A percentile compares a stretch with the other conserved stretches of the same genome.
Conservation (phyloP, 1,140 invertebrate genomes). For the Cydia amplana region DNA sequence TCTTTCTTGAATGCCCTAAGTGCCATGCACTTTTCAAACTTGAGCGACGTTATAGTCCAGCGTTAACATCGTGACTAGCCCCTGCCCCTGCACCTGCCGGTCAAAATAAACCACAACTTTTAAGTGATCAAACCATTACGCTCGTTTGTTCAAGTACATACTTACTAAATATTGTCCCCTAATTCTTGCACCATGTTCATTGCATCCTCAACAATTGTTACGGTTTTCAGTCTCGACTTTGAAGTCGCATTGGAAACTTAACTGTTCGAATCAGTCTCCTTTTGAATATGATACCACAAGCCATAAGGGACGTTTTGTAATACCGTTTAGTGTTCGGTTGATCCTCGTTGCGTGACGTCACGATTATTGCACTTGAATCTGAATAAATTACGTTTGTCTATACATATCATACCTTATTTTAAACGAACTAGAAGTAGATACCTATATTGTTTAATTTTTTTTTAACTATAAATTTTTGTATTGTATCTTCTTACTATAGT, state of each 20-base stretch:
- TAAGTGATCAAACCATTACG: slow-evolving; percentile 41
- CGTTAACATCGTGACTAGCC: slow-evolving; percentile 48
- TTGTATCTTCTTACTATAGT: too few relatives aligned
- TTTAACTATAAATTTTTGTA: too few relatives aligned
- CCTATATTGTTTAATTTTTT: too few relatives aligned
- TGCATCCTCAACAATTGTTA: neutral
- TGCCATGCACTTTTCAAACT: neutral
- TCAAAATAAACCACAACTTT: slow-evolving; percentile 52
- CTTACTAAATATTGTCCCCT: neutral
- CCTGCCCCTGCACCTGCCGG: slow-evolving; percentile 47
- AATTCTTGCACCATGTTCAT: neutral
- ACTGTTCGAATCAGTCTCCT: neutral
- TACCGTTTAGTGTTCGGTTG: slow-evolving; percentile 46
- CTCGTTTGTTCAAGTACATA: slow-evolving; percentile 30
- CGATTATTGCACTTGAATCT: slow-evolving; percentile 48
- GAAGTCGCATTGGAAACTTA: neutral
- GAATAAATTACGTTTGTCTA: neutral
- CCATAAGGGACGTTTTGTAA: slow-evolving; percentile 53
- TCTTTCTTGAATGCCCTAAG: neutral
- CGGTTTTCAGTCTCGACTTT: neutral
- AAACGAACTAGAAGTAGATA: too few relatives aligned
- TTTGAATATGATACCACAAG: slow-evolving; percentile 26
- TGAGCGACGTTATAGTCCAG: neutral
- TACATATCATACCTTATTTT: too few relatives aligned
- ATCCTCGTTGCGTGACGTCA: slow-evolving; percentile 54